Percentiles rank a stretch among this genome's conserved stretches.
Conservation (phyloP, 2,888 invertebrate species). For the Linhomoeus sp. region DNA sequence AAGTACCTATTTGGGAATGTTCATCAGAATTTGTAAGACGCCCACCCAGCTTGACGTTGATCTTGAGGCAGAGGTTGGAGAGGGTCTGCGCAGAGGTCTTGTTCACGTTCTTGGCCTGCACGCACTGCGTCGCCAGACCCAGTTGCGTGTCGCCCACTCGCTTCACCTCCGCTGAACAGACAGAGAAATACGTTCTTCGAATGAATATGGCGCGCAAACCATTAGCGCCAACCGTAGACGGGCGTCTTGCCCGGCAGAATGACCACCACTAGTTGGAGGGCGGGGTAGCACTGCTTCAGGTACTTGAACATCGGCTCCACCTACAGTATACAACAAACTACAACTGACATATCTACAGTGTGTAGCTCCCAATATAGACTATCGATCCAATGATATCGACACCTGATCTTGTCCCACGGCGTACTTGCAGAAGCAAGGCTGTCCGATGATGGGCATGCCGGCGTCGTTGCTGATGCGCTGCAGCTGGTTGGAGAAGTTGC, state of each 20-base stretch:
- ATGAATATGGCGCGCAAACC: no score
- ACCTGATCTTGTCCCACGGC: slow-evolving; percentile 92
- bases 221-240: slow-evolving; percentile 2
- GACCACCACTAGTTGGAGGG: slow-evolving; percentile 86
- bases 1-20: no score
- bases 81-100: slow-evolving; percentile 98
- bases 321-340: no score
- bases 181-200: slow-evolving; percentile 11
- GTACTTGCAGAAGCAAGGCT: slow-evolving; percentile 87
- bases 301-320: slow-evolving; percentile 99
- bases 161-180: slow-evolving; percentile 72
- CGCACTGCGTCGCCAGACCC: slow-evolving; percentile 99
- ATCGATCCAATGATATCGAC: no score
- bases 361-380: no score
- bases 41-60: slow-evolving; percentile 98
- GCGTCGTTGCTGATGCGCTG: slow-evolving; percentile 99
- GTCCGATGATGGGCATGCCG: slow-evolving; percentile 85
- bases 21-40: no score
- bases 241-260: slow-evolving; percentile 52
- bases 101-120: slow-evolving; percentile 98
- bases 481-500: slow-evolving; percentile 87
- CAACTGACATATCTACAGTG: no score
- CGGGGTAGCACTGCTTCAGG: slow-evolving; percentile 82
- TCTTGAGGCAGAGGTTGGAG: slow-evolving; percentile 95
- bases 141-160: slow-evolving; percentile 95